Evolutionary conservation across 2,888 invertebrate species (phyloP).

Genomic region (Fragum fragum): DNA sequence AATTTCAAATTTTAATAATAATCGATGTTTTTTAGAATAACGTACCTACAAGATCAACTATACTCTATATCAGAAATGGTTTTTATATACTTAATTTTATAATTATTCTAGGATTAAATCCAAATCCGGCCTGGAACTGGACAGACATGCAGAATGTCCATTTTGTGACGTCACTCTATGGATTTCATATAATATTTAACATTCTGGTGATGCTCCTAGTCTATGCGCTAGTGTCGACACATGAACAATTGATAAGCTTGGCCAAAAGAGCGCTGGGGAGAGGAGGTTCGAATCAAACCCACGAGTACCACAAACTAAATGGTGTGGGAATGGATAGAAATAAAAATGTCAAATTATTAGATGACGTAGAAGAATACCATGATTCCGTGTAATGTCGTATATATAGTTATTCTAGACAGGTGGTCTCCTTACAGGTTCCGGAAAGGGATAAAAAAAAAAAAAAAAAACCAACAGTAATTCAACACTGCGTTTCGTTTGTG

Average conservation of each 20-base stretch:
- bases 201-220: neutral
- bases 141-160: conserved; percentile 11
- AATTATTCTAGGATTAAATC: neutral
- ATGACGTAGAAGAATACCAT: neutral
- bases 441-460: no score
- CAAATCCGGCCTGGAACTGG: neutral
- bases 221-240: neutral
- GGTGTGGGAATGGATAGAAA: neutral
- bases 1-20: no score
- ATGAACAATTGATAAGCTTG: neutral
- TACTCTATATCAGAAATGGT: no score
- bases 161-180: conserved; percentile 16
- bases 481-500: no score
- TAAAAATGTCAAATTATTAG: neutral
- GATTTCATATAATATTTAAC: conserved; percentile 3
- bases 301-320: conserved; percentile 1
- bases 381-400: neutral
- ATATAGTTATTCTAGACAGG: no score
- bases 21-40: no score
- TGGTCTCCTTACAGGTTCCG: no score
- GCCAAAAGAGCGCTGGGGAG: neutral
- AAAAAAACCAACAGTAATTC: no score
- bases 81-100: no score
- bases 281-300: neutral
- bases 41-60: no score